Evolutionary conservation across 2,797 vertebrate genomes (phyloP).

Genomic region (Pampus argenteus): DNA sequence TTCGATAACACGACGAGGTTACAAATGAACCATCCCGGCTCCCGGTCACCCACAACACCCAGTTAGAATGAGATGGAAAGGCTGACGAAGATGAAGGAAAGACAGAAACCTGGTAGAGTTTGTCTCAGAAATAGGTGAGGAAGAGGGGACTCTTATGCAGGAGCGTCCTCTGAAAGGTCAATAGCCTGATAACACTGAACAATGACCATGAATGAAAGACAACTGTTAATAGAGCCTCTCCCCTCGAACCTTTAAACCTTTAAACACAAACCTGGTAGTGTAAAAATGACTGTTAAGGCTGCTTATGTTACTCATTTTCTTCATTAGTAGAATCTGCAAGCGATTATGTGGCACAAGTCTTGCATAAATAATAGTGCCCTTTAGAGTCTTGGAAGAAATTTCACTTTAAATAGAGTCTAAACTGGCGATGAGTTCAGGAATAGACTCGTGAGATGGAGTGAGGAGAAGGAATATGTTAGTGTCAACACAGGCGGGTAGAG

Average conservation of each 20-base stretch:
- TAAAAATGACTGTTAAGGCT: constrained; percentile 9
- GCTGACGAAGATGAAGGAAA: constrained; percentile 7
- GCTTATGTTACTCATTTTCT: constrained; percentile 29
- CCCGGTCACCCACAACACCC: constrained; percentile 14
- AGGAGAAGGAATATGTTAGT: constrained; percentile 32
- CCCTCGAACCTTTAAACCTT: no score
- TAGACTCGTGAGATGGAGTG: constrained; percentile 7
- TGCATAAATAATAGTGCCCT: constrained; percentile 44
- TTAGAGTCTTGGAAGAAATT: constrained; percentile 31
- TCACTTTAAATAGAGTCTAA: constrained; percentile 54
- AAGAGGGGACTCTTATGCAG: constrained; percentile 47
- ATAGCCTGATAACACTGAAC: constrained; percentile 38
- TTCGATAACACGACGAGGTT: constrained; percentile 64
- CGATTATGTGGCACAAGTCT: constrained; percentile 46
- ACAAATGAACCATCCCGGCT: constrained; percentile 71
- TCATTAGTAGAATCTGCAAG: constrained; percentile 35
- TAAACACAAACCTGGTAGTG: constrained; percentile 17
- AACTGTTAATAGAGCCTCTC: constrained; percentile 14
- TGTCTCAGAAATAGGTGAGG: constrained; percentile 29
- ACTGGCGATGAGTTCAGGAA: constrained; percentile 18
- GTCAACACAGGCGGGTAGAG: constrained; percentile 1
- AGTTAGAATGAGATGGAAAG: constrained; percentile 25
- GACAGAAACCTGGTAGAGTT: constrained; percentile 13
- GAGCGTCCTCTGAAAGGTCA: constrained; percentile 37
- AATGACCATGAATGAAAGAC: not conserved